Evolutionary conservation across 2,888 invertebrate species (phyloP), one percentile per base, ranked within the genome.

Genomic region (Gastracanthus pulcherrimus): DNA sequence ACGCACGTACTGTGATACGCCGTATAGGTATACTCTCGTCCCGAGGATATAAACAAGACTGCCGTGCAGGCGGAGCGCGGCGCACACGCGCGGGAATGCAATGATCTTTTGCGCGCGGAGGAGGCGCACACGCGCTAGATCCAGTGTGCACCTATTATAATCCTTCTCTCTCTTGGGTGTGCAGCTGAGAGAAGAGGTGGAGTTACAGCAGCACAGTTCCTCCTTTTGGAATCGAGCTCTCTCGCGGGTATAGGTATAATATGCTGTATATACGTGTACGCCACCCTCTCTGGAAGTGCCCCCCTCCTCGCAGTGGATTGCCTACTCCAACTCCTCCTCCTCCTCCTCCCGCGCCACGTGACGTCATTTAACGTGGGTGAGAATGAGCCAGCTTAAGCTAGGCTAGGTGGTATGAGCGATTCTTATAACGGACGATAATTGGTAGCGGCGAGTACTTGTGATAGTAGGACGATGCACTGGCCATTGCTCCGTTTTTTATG

Each of bases 331-430:
- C 34, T 1, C 58, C 16, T 62, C 34, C 62, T 34, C 60, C 31
- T 31, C n/a, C 19, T 62, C 62, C n/a, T 34, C 62, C 34, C 31
- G 34, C 9, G n/a, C n/a, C 34, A 2, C 34, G 62, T 62, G 62
- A 62, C 62, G 62, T 62, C 62, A 62, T 29, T 5, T 60, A 60
- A 60, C 60, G 62, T 34, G 62, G 62, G 62, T 62, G 31, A 34
- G 62, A 62, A 62, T 34, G n/a, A 36, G 62, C 34, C 31, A 69
- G n/a, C n/a, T n/a, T n/a, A n/a, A n/a, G n/a, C n/a, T n/a, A n/a
- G n/a, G n/a, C n/a, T 31, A 48, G 45, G 48, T 48, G 7, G 1
- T 74, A 29, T 34, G 31, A 26, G 13, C 3, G 29, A n/a, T n/a
- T n/a, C n/a, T n/a, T n/a, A n/a, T n/a, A n/a, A n/a, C n/a, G n/a